Conservation (phyloP, 2,888 invertebrate species). For the Seladonia tumulorum region DNA sequence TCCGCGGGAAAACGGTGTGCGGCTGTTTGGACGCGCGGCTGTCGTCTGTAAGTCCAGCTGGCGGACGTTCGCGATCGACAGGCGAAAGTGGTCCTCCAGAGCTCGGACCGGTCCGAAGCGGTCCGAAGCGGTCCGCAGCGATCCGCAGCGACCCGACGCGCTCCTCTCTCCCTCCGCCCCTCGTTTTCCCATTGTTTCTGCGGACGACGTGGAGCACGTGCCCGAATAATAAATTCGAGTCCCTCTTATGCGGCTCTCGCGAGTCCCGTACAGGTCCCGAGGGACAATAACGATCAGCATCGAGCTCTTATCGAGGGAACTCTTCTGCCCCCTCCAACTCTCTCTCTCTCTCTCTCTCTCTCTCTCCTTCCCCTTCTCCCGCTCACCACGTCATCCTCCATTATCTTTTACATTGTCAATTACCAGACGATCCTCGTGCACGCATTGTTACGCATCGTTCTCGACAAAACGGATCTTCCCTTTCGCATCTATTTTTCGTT, state of each 20-base stretch:
- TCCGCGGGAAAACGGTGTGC: slow-evolving; percentile 8
- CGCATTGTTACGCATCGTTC: slow-evolving; percentile 43
- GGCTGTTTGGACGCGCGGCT: background rate
- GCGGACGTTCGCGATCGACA: slow-evolving; percentile 68
- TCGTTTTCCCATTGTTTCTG: slow-evolving; percentile 74
- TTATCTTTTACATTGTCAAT: slow-evolving; percentile 52
- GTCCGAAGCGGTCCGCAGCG: background rate
- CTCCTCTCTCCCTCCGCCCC: slow-evolving; percentile 8
- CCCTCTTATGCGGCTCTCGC: slow-evolving; percentile 41
- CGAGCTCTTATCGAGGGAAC: slow-evolving; percentile 27
- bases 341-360: background rate
- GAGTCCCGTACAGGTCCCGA: slow-evolving; percentile 50
- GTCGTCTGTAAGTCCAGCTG: slow-evolving; percentile 39
- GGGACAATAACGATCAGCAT: slow-evolving; percentile 65
- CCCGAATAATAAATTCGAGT: slow-evolving; percentile 73
- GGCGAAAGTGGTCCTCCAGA: slow-evolving; percentile 69
- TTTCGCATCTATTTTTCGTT: background rate
- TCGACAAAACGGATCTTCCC: slow-evolving; percentile 31
- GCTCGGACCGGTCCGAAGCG: slow-evolving; percentile 29
- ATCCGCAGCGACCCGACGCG: background rate
- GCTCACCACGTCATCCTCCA: slow-evolving; percentile 13
- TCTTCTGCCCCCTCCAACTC: background rate
- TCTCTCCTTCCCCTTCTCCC: background rate
- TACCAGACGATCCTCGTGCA: slow-evolving; percentile 19
- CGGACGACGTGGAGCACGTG: slow-evolving; percentile 71